Evolutionary conservation across 2,888 invertebrate species (phyloP), one percentile per base, ranked within the genome.

Genomic region (Mactromeris polynyma): DNA sequence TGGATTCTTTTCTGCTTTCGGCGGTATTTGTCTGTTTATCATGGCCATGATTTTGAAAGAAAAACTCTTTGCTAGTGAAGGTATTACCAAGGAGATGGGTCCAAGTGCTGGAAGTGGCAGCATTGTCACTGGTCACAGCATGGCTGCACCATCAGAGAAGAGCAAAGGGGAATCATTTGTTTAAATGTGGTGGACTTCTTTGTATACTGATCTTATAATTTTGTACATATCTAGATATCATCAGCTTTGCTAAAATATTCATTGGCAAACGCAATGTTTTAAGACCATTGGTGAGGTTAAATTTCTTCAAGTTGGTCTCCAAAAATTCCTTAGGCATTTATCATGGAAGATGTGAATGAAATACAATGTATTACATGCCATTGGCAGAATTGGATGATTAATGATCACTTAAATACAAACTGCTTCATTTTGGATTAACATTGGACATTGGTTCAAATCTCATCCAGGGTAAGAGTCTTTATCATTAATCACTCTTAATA

Each of bases 1-100:
- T 0, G 95, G 96, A 4, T 95, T 97, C 91, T 94, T 95, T 86
- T 93, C 94, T 4, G 93, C 96, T 26, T 96, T 96, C 89, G 95
- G 95, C 4, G 95, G 95, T 64, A 96, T 96, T 88, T 93, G 93
- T 42, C 69, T 94, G n/a, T 95, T 95, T 83, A 91, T 95, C 81
- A 93, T 93, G 77, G 94, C 93, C 7, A 94, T 95, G 64, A 92
- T 95, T 36, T 90, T 93, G 79, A 90, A 89, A 79, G 92, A 92
- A 36, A 91, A 91, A 89, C 87, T 92, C 42, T 92, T 92, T 79
- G 33, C 83, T 19, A 83, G 82, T 79, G 78, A 86, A 17, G 80
- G 78, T 26, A 73, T 89, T 19, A 85, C 79, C 33, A 51, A 83
- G 79, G 42, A 80, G 54, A 38, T 84, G 21, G 78, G 84, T 54